These are phyloP conservation scores for Psittacus erithacus DNA, from an alignment of 2,113 vertebrate genomes.

Conservation along the genomic window DNA sequence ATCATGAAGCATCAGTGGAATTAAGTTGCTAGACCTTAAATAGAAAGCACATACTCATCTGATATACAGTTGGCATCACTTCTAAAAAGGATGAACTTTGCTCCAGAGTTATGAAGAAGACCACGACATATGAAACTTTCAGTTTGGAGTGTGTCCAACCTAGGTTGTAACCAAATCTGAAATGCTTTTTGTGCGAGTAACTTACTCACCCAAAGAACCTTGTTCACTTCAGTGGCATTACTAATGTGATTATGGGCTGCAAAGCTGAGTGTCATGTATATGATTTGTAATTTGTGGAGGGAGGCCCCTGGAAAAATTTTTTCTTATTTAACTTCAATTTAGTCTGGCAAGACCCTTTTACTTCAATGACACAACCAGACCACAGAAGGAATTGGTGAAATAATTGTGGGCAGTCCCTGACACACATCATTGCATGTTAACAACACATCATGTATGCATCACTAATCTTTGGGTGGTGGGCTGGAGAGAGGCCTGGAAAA, in stretches of 20 bases:
- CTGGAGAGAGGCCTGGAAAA: conserved; percentile 35
- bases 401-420: background rate
- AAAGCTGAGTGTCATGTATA: background rate
- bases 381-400: background rate
- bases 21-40: conserved; percentile 9
- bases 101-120: background rate
- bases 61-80: background rate
- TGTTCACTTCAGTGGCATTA: conserved; percentile 4
- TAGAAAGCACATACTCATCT: background rate
- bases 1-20: background rate
- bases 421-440: background rate
- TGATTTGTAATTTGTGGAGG: background rate
- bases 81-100: conserved; percentile 42
- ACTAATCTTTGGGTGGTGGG: background rate
- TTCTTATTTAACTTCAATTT: conserved; percentile 9
- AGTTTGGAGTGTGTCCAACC: background rate
- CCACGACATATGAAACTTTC: background rate
- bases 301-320: background rate
- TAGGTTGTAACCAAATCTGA: background rate
- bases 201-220: background rate
- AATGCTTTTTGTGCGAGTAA: background rate
- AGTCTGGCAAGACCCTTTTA: background rate
- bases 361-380: background rate
- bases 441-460: background rate
- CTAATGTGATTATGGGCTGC: conserved; percentile 49